A percentile compares a stretch with the other conserved stretches of the same genome.
Conservation (phyloP, 53 echinoderm and acorn worm genomes). For the Astropecten irregularis region DNA sequence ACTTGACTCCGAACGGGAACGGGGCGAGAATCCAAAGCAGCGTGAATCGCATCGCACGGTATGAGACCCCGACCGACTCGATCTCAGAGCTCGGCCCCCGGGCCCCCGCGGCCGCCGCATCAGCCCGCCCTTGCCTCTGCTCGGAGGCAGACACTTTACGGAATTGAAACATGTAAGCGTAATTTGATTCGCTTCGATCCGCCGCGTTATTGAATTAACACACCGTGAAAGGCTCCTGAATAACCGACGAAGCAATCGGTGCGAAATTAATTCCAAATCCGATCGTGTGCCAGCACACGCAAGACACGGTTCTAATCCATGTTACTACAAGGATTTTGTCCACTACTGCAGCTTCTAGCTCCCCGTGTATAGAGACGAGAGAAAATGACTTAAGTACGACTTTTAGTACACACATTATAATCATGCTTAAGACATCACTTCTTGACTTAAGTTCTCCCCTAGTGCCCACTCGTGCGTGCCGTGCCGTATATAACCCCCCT, state of each 20-base stretch:
- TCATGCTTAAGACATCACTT: neutral
- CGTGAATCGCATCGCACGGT: too few species aligned
- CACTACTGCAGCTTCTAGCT: too few species aligned
- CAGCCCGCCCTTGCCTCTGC: too few species aligned
- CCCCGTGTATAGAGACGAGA: neutral
- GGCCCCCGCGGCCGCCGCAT: constrained; percentile 5
- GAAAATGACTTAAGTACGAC: neutral
- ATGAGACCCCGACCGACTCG: neutral
- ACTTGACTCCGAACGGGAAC: constrained; percentile 55
- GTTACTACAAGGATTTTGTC: constrained; percentile 61
- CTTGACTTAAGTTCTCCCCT: neutral
- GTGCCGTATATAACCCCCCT: too few species aligned
- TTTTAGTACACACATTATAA: too few species aligned
- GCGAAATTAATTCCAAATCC: constrained; percentile 68
- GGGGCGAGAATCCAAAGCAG: too few species aligned
- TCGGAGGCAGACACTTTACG: constrained; percentile 61
- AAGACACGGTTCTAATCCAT: constrained; percentile 67
- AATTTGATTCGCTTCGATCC: constrained; percentile 73
- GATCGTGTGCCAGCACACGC: constrained; percentile 64
- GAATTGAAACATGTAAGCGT: constrained; percentile 73
- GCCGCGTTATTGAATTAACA: constrained; percentile 69
- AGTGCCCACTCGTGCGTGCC: too few species aligned
- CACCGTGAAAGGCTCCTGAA: constrained; percentile 63
- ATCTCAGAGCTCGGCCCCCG: neutral
- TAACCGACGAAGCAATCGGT: constrained; percentile 61